Evolutionary conservation across 35 echinoderm and acorn worm species (phyloP).

Genomic region (Chiridota heheva): DNA sequence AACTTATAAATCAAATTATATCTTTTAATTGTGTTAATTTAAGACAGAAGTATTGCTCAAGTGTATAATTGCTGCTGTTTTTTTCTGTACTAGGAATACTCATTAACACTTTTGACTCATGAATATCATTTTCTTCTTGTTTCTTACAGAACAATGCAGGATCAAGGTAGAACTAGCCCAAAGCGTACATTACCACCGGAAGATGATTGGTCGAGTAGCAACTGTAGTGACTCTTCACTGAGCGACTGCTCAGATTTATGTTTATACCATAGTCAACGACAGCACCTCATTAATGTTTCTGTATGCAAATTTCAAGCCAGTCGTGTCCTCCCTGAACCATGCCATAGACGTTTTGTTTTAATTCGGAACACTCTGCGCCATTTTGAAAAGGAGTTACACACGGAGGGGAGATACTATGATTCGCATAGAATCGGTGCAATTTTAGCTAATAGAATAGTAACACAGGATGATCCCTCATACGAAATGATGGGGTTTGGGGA

Average conservation of each 20-base stretch:
- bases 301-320: slow-evolving; percentile 30
- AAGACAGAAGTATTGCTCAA: too few relatives aligned
- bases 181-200: slow-evolving; percentile 11
- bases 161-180: slow-evolving; percentile 34
- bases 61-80: too few relatives aligned
- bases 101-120: too few relatives aligned
- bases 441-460: slow-evolving; percentile 14
- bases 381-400: slow-evolving; percentile 11
- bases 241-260: too few relatives aligned
- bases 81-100: too few relatives aligned
- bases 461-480: slow-evolving; percentile 28
- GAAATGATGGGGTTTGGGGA: slow-evolving; percentile 31
- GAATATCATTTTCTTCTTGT: too few relatives aligned
- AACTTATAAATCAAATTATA: too few relatives aligned
- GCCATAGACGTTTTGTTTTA: slow-evolving; percentile 18
- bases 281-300: slow-evolving; percentile 19
- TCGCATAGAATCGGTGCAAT: slow-evolving; percentile 23
- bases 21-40: too few relatives aligned
- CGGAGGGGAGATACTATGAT: slow-evolving; percentile 29
- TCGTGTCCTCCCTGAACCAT: slow-evolving; percentile 24
- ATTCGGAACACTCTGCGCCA: slow-evolving; percentile 46
- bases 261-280: slow-evolving; percentile 22
- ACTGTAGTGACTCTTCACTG: not conserved
- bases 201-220: not conserved
- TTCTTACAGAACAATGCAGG: slow-evolving; percentile 28